Percentiles rank a stretch among this genome's conserved stretches.
These are phyloP conservation scores for Lepus americanus DNA, from an alignment of 2,113 vertebrate genomes.

Conservation along the genomic window DNA sequence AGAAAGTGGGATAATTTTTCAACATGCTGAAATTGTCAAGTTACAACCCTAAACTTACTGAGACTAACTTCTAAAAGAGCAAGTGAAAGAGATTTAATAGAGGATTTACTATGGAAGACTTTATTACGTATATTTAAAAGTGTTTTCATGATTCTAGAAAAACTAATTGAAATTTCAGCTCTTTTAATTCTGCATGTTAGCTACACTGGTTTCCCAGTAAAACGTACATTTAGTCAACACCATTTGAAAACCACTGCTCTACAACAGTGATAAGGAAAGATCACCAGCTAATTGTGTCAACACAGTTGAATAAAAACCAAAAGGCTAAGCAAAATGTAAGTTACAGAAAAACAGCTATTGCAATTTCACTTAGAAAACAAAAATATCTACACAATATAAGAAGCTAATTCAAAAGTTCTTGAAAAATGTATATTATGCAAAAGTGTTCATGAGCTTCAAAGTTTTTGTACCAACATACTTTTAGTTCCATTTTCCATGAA, in stretches of 20 bases:
- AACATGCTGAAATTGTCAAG: background rate
- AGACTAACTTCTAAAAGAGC: slow-evolving; percentile 1
- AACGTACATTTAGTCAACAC: background rate
- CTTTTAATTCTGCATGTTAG: background rate
- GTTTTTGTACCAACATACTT: no score
- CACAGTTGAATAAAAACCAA: background rate
- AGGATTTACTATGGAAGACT: background rate
- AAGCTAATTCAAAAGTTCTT: no score
- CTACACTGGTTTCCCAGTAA: background rate
- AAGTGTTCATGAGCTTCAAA: no score
- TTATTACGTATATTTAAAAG: background rate
- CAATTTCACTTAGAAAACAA: background rate
- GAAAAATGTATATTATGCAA: no score
- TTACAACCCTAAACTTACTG: background rate
- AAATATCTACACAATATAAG: background rate
- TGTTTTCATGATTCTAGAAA: background rate
- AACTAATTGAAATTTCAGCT: background rate
- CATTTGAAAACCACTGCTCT: slow-evolving; percentile 10
- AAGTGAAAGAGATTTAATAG: background rate
- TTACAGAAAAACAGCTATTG: background rate
- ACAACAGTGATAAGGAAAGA: background rate
- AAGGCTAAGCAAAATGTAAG: background rate
- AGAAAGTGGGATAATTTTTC: background rate
- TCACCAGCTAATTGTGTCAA: background rate
- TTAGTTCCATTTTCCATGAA: no score